These are phyloP conservation scores for Ostrea edulis DNA, from an alignment of 1,140 invertebrate species.

Conservation along the genomic window DNA sequence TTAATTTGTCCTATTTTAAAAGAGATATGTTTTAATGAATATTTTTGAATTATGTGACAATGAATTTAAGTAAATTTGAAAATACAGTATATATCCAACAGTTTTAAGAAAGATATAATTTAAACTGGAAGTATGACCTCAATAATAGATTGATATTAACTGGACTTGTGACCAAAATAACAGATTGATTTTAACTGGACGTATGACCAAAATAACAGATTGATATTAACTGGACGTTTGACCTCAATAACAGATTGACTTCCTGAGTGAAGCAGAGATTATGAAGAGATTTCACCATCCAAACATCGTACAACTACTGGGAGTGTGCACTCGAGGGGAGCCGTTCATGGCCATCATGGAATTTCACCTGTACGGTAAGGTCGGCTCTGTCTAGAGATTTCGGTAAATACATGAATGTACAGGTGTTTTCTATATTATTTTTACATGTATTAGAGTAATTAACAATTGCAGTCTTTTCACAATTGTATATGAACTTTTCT, in stretches of 20 bases:
- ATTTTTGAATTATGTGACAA: too few species aligned
- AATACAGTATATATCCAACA: too few species aligned
- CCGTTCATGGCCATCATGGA: constrained; percentile 78
- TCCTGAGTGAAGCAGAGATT: constrained; percentile 93
- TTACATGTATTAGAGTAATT: too few species aligned
- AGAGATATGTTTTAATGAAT: too few species aligned
- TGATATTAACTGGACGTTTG: too few species aligned
- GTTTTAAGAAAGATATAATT: too few species aligned
- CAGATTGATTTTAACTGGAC: constrained; percentile 85
- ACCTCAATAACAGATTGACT: constrained; percentile 84
- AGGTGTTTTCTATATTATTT: neutral
- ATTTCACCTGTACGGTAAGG: constrained; percentile 78
- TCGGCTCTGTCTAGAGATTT: neutral
- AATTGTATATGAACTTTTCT: too few species aligned
- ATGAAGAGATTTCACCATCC: constrained; percentile 95
- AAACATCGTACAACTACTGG: constrained; percentile 78
- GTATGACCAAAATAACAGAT: constrained; percentile 61
- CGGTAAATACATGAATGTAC: neutral
- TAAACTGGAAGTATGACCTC: too few species aligned
- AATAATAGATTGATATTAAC: constrained; percentile 82
- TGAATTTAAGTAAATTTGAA: too few species aligned
- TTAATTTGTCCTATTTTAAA: too few species aligned
- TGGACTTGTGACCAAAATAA: constrained; percentile 31
- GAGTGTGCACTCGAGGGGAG: constrained; percentile 77
- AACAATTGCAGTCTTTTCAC: too few species aligned